These are phyloP conservation scores for Trachelus stipa DNA, from an alignment of 2,888 invertebrate species.

Conservation along the genomic window DNA sequence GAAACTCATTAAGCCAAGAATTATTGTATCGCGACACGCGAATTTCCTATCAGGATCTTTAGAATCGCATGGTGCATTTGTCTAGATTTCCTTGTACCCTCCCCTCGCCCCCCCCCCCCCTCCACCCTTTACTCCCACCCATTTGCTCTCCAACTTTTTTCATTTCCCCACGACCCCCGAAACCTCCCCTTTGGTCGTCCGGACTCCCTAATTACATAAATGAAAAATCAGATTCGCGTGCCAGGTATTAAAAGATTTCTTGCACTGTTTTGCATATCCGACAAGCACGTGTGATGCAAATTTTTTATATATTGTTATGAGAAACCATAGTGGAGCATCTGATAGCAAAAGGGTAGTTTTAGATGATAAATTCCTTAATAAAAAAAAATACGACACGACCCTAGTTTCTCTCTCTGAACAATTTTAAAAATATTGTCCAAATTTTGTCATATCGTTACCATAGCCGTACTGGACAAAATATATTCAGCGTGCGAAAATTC, in stretches of 20 bases:
- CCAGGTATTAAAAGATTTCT: not conserved
- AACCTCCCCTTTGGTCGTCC: not conserved
- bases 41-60: constrained; percentile 7
- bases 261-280: not conserved
- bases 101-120: not conserved
- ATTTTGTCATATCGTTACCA: too few relatives aligned
- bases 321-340: not conserved
- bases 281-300: too few relatives aligned
- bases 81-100: not conserved
- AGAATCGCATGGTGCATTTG: not conserved
- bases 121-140: not conserved
- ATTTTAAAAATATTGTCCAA: too few relatives aligned
- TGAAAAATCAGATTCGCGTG: not conserved
- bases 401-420: too few relatives aligned
- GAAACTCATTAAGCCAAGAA: not conserved
- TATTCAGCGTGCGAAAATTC: too few relatives aligned
- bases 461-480: too few relatives aligned
- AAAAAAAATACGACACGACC: not conserved
- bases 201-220: not conserved
- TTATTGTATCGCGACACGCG: constrained; percentile 12
- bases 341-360: not conserved
- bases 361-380: not conserved
- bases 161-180: not conserved
- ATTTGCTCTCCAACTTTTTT: not conserved
- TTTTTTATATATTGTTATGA: not conserved